A percentile compares a stretch with the other conserved stretches of the same genome.
phyloP scores from a whole-genome alignment of 1,140 invertebrate species.

The Temnothorax nylanderi region DNA sequence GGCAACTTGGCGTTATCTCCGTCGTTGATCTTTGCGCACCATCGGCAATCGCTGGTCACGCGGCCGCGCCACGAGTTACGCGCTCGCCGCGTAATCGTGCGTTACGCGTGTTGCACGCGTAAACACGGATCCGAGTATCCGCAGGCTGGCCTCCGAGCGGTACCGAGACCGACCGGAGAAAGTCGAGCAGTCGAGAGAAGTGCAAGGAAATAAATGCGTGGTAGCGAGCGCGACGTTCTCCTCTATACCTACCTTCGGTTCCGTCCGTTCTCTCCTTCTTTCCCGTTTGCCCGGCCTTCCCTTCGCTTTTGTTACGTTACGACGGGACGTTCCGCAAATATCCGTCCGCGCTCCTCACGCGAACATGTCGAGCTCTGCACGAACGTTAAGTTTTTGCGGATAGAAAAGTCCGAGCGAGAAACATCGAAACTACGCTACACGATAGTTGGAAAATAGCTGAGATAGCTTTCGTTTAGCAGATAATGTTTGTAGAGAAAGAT shows the following conservation, averaged over 20 bases:
- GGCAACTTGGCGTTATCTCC: not conserved
- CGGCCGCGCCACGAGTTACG: conserved; percentile 32
- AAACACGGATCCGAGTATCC: conserved; percentile 53
- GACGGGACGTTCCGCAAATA: conserved; percentile 34
- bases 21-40: not conserved
- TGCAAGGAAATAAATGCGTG: conserved; percentile 32
- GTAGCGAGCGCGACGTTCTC: not conserved
- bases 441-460: not conserved
- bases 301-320: conserved; percentile 37
- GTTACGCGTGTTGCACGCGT: conserved; percentile 61
- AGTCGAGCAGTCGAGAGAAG: conserved; percentile 61
- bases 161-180: conserved; percentile 60
- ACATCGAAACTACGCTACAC: not conserved
- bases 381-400: not conserved
- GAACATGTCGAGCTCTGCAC: not conserved
- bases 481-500: not conserved
- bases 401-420: not conserved
- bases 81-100: conserved; percentile 25
- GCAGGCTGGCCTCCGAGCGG: not conserved
- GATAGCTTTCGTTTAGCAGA: not conserved
- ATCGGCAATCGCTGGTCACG: conserved; percentile 14
- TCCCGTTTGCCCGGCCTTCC: not conserved
- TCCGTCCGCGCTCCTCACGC: not conserved
- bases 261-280: not conserved
- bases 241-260: not conserved